Evolutionary conservation across 2,113 vertebrate genomes (phyloP), one percentile per base, ranked within the genome.

Genomic region (Coreoperca whiteheadi): DNA sequence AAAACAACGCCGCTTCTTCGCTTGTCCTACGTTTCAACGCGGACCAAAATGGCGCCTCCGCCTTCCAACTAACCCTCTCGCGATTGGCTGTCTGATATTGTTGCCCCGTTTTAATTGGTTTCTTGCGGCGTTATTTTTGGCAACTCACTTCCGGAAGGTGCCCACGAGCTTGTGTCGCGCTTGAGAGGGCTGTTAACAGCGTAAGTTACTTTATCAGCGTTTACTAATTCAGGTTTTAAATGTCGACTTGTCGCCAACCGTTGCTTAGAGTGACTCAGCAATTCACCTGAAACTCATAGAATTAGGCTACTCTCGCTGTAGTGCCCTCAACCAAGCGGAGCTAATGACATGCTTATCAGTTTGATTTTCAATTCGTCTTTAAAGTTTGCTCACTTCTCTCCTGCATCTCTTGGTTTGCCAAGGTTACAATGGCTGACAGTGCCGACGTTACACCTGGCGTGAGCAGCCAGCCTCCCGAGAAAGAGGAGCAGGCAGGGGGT

Each of bases 31-130:
- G 81, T 87, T 79, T 4, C 18, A 57, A 30, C n/a, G 46, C 21
- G 3, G 54, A 32, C 60, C 86, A 92, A 95, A 90, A 95, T 94
- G 94, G 92, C 92, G 86, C 12, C 57, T 12, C 21, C 46, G 2
- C 85, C 6, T 37, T 9, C 39, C 73, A 93, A 89, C 65, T 81
- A 94, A 1, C 64, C 2, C 1, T 4, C 2, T 25, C 78, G 1
- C 32, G 77, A 95, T 94, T 94, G 94, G 94, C 25, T 72, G 0
- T 0, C 2, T 18, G 1, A 30, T 0, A 3, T 54, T 23, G 23
- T 78, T 67, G 1, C n/a, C 2, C 7, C 5, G 23, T 63, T 86
- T 39, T 80, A 30, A 94, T 94, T 94, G 92, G 93, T 12, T 84
- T 0, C 0, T 21, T 16, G 0, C 11, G 1, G 18, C 4, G 25